Evolutionary conservation across 2,113 vertebrate species (phyloP).

Genomic region (Smithornis capensis): DNA sequence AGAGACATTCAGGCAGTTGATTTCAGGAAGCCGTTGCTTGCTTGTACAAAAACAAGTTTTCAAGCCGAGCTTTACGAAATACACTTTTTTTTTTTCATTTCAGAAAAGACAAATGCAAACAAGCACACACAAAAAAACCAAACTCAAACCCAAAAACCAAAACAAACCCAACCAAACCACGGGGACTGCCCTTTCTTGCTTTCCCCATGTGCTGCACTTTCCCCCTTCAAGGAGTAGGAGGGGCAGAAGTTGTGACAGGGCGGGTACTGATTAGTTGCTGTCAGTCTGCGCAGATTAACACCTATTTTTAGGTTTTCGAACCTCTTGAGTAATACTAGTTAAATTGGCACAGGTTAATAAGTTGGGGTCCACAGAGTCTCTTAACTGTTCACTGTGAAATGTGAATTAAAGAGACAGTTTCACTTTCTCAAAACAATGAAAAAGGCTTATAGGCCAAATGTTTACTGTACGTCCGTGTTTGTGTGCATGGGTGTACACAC

Average conservation of each 20-base stretch:
- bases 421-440: not conserved
- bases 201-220: not conserved
- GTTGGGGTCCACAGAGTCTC: constrained; percentile 47
- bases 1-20: not conserved
- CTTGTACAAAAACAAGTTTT: constrained; percentile 25
- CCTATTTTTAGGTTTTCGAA: constrained; percentile 57
- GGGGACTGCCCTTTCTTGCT: not conserved
- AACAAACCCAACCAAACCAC: not conserved
- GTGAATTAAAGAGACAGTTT: constrained; percentile 54
- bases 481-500: accelerated
- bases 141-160: too few relatives aligned
- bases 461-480: not conserved
- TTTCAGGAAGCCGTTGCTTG: constrained; percentile 9
- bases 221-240: not conserved
- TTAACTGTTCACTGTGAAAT: constrained; percentile 32
- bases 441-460: not conserved
- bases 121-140: not conserved
- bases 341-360: constrained; percentile 61
- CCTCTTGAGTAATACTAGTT: constrained; percentile 54
- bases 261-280: constrained; percentile 16
- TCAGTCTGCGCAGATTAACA: constrained; percentile 50
- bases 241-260: constrained; percentile 37
- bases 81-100: not conserved
- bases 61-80: not conserved
- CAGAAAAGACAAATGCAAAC: not conserved